phyloP scores from a whole-genome alignment of 2,113 vertebrate genomes.

The Oryzias celebensis region DNA sequence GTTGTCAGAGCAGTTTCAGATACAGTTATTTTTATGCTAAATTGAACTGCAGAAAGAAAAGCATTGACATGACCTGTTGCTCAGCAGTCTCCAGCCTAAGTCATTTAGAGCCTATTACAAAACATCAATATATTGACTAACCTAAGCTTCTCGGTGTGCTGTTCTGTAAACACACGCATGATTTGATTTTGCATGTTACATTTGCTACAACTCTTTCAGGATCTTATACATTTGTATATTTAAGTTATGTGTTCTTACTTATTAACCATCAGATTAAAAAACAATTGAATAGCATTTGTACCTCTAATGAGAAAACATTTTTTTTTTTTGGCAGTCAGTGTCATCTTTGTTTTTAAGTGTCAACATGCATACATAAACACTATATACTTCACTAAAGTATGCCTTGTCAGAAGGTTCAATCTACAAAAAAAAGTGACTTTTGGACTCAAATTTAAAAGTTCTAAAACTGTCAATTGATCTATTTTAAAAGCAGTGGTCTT shows the following conservation, averaged over 20 bases:
- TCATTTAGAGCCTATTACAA: constrained; percentile 77
- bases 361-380: no score
- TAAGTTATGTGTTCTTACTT: constrained; percentile 26
- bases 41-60: constrained; percentile 36
- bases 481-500: no score
- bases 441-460: no score
- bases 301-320: no score
- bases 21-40: constrained; percentile 1
- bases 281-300: no score
- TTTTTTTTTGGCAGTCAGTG: no score
- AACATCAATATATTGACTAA: constrained; percentile 75
- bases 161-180: constrained; percentile 68
- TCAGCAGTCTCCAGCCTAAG: constrained; percentile 62
- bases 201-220: constrained; percentile 68
- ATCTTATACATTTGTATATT: constrained; percentile 59
- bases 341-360: no score
- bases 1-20: constrained; percentile 7
- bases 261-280: constrained; percentile 21
- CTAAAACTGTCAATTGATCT: no score
- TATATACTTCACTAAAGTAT: no score
- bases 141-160: constrained; percentile 68
- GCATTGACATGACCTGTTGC: constrained; percentile 49
- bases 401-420: no score
- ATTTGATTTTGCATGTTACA: constrained; percentile 65
- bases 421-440: no score